Percentiles rank a stretch among this genome's conserved stretches.
phyloP scores from a whole-genome alignment of 2,113 vertebrate species.

The Microcebus jonahi region DNA sequence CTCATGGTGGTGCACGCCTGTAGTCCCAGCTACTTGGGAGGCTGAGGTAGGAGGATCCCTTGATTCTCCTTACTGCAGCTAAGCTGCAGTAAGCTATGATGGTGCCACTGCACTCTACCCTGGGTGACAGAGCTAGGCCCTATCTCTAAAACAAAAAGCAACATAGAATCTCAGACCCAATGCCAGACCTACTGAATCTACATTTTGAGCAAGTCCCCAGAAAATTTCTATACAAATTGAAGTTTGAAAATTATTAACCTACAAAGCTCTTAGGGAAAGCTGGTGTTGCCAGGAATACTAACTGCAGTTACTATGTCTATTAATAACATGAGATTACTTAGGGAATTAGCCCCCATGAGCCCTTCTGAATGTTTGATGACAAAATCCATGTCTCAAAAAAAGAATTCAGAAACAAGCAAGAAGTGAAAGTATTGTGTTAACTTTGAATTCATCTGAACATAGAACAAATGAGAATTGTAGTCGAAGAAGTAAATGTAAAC shows the following conservation, averaged over 20 bases:
- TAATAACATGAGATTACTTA: not conserved
- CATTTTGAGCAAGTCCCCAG: not conserved
- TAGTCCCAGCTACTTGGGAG: too few relatives aligned
- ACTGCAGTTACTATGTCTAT: not conserved
- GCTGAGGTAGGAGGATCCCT: too few relatives aligned
- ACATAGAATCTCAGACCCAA: not conserved
- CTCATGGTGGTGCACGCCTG: too few relatives aligned
- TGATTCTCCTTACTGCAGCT: too few relatives aligned
- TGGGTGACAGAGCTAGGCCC: too few relatives aligned
- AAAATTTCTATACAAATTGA: not conserved
- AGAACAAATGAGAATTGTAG: not conserved
- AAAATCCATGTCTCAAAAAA: slow-evolving; percentile 12
- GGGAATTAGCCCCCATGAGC: not conserved
- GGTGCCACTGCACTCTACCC: too few relatives aligned
- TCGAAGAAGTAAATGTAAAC: not conserved
- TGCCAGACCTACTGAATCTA: not conserved
- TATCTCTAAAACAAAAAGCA: too few relatives aligned
- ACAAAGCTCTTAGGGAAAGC: not conserved
- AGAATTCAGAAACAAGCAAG: slow-evolving; percentile 53
- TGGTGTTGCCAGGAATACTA: not conserved
- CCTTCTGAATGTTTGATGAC: not conserved
- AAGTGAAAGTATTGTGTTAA: slow-evolving; percentile 52
- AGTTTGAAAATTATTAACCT: not conserved
- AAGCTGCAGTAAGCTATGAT: too few relatives aligned
- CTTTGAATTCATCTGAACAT: not conserved